Evolutionary conservation across 2,797 vertebrate genomes (phyloP).

Genomic region (Brotula barbata): DNA sequence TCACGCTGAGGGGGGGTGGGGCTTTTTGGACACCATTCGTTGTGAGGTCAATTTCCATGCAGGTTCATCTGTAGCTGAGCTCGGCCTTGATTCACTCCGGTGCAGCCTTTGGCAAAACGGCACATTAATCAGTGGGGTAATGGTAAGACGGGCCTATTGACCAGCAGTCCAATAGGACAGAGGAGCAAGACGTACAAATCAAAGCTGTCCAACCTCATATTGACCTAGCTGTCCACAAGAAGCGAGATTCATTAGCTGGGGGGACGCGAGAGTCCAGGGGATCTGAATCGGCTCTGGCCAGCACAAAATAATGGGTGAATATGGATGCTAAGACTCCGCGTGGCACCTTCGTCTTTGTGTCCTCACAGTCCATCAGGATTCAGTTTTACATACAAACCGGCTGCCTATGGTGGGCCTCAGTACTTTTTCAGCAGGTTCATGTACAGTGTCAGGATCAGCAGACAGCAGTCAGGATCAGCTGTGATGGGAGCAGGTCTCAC

Average conservation of each 20-base stretch:
- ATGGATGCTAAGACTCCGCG: slow-evolving; percentile 21
- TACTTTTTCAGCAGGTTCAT: too few relatives aligned
- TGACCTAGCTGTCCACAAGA: slow-evolving; percentile 65
- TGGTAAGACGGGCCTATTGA: slow-evolving; percentile 72
- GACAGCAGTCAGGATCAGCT: too few relatives aligned
- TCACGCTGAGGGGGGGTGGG: too few relatives aligned
- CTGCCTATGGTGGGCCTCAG: too few relatives aligned
- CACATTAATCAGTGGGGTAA: slow-evolving; percentile 69
- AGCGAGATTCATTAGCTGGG: slow-evolving; percentile 59
- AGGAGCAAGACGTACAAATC: slow-evolving; percentile 71
- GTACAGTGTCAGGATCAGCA: too few relatives aligned
- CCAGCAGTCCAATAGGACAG: slow-evolving; percentile 62
- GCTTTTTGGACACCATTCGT: too few relatives aligned
- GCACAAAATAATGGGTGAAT: slow-evolving; percentile 15
- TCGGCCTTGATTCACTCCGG: slow-evolving; percentile 41
- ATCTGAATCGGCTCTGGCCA: slow-evolving; percentile 35
- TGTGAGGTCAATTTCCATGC: slow-evolving; percentile 6
- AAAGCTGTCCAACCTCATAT: slow-evolving; percentile 65
- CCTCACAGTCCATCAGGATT: background rate
- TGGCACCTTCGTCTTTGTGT: background rate
- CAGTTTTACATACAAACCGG: background rate
- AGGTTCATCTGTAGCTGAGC: slow-evolving; percentile 11
- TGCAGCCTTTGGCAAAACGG: slow-evolving; percentile 48
- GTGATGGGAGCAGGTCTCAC: too few relatives aligned
- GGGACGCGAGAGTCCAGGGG: slow-evolving; percentile 44